Evolutionary conservation across 2,888 invertebrate genomes (phyloP).

Genomic region (Sicus ferrugineus): DNA sequence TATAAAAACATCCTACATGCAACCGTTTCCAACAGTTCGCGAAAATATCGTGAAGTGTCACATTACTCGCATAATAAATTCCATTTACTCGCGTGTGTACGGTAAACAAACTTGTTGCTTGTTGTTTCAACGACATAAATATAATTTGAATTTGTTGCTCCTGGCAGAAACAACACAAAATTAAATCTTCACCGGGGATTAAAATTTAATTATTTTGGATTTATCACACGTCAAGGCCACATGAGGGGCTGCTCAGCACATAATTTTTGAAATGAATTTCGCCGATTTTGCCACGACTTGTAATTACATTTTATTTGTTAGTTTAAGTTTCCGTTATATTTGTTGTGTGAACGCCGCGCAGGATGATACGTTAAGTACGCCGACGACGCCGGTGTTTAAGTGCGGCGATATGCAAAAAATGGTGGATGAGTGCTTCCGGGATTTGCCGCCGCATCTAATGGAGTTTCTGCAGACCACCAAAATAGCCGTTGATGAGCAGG

Average conservation of each 20-base stretch:
- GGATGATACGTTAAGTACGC: slow-evolving; percentile 27
- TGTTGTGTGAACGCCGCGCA: slow-evolving; percentile 34
- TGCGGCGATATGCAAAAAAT: slow-evolving; percentile 59
- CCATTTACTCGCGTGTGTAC: no score
- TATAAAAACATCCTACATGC: no score
- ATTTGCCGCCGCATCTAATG: slow-evolving; percentile 59
- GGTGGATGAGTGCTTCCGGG: slow-evolving; percentile 61
- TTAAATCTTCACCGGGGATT: neutral
- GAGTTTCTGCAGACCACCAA: slow-evolving; percentile 59
- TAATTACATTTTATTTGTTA: neutral
- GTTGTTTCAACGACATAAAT: no score
- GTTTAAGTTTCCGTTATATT: neutral
- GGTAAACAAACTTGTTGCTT: no score
- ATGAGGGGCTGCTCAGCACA: no score
- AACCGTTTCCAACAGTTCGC: no score
- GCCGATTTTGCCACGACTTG: neutral
- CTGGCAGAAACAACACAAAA: no score
- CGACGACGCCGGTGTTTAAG: slow-evolving; percentile 28
- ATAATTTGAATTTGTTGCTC: no score
- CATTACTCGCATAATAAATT: no score
- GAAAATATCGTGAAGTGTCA: no score
- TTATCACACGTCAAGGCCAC: neutral
- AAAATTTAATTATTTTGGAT: neutral
- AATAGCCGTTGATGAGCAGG: slow-evolving; percentile 57
- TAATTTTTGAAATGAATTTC: neutral